phyloP scores from a whole-genome alignment of 2,113 vertebrate genomes.

The Vanacampus margaritifer region DNA sequence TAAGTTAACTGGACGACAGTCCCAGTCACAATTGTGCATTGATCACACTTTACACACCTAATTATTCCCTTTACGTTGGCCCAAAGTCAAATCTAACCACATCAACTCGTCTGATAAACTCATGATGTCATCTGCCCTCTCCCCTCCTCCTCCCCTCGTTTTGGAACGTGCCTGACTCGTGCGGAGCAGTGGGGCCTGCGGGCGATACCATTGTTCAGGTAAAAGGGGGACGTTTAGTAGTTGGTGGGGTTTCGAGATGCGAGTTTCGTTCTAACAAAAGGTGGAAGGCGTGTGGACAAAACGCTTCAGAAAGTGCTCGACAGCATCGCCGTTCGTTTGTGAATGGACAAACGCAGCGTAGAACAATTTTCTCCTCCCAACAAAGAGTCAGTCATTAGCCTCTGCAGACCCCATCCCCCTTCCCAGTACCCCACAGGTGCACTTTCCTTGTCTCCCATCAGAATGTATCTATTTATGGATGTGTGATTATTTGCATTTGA shows the following conservation, averaged over 20 bases:
- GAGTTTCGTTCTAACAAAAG: constrained; percentile 64
- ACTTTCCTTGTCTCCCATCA: not conserved
- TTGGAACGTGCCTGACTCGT: constrained; percentile 67
- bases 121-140: constrained; percentile 22
- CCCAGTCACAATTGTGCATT: not conserved
- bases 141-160: not conserved
- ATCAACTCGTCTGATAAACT: not conserved
- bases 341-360: constrained; percentile 53
- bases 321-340: constrained; percentile 46
- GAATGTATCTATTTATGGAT: not conserved
- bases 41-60: not conserved
- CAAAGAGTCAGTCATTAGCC: constrained; percentile 44
- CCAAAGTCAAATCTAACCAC: not conserved
- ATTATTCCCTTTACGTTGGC: not conserved
- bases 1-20: not conserved
- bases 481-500: not conserved
- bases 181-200: constrained; percentile 56
- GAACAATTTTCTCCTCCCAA: constrained; percentile 50
- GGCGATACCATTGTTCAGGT: constrained; percentile 63
- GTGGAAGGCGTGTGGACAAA: constrained; percentile 67
- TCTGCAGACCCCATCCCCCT: not conserved
- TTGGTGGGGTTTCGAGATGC: constrained; percentile 67
- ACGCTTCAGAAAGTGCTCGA: constrained; percentile 73
- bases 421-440: constrained; percentile 29
- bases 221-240: not conserved